Evolutionary conservation across 2,113 vertebrate species (phyloP).

Genomic region (Trichechus manatus): DNA sequence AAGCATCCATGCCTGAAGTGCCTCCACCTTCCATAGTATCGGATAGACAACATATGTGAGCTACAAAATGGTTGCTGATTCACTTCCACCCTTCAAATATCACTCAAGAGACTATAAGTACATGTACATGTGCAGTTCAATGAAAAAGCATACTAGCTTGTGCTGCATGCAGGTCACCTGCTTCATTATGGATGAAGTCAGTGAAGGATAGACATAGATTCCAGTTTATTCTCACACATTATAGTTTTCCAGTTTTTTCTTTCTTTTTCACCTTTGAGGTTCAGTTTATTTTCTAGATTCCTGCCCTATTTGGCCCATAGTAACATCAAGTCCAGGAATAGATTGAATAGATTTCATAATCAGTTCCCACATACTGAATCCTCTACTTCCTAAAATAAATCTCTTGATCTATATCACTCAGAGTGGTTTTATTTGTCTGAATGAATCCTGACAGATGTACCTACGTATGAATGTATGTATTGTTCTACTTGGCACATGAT

Average conservation of each 20-base stretch:
- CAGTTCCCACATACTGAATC: accelerated
- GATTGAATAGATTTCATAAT: not conserved
- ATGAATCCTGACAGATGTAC: not conserved
- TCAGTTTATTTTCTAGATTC: not conserved
- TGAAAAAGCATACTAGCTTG: accelerated
- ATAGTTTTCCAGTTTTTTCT: not conserved
- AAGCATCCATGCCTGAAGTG: accelerated
- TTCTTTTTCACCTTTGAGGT: not conserved
- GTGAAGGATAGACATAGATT: not conserved
- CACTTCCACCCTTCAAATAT: no score
- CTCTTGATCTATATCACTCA: not conserved
- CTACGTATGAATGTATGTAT: not conserved
- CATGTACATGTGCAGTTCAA: not conserved
- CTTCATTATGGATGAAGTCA: not conserved
- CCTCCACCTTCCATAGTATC: not conserved
- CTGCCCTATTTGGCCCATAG: accelerated
- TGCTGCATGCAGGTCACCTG: accelerated
- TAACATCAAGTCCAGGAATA: not conserved
- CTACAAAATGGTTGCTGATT: no score
- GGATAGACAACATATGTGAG: no score
- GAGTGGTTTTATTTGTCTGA: not conserved
- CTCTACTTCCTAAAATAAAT: not conserved
- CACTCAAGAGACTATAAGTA: not conserved
- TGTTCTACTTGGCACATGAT: not conserved
- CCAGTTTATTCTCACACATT: not conserved